Percentiles rank a stretch among this genome's conserved stretches.
phyloP scores from a whole-genome alignment of 2,888 invertebrate genomes.

The Tuberolachnus salignus region DNA sequence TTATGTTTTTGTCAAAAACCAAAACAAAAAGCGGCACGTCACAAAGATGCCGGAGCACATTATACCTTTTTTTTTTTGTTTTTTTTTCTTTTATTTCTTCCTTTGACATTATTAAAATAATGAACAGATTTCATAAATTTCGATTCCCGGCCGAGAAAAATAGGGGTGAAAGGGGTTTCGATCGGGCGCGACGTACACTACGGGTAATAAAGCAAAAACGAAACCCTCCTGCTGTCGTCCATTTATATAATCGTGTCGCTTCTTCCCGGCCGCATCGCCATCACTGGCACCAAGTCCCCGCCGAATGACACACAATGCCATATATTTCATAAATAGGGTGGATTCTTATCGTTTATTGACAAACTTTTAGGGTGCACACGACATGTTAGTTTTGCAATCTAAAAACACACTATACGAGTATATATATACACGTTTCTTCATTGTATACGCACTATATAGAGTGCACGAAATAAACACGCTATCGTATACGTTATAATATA shows the following conservation, averaged over 20 bases:
- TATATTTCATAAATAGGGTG: conserved; percentile 40
- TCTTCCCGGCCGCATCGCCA: neutral
- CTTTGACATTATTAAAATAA: conserved; percentile 27
- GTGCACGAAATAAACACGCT: neutral
- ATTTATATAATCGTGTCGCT: conserved; percentile 30
- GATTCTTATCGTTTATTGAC: conserved; percentile 35
- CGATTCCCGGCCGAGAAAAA: conserved; percentile 19
- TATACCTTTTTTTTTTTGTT: neutral
- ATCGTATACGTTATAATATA: neutral
- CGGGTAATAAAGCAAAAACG: conserved; percentile 31
- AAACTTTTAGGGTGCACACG: conserved; percentile 41
- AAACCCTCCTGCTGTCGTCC: conserved; percentile 6
- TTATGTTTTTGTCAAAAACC: conserved; percentile 27
- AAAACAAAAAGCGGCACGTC: neutral
- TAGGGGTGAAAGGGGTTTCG: conserved; percentile 40
- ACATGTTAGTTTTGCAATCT: conserved; percentile 35
- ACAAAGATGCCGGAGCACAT: conserved; percentile 2
- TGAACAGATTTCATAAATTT: conserved; percentile 43
- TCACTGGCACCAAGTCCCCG: neutral
- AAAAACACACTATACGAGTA: conserved; percentile 1
- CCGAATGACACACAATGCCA: conserved; percentile 19
- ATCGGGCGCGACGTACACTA: neutral
- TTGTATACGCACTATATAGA: neutral
- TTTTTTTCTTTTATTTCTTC: too few relatives aligned
- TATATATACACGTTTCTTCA: neutral